Base-by-base conservation (phyloP, 2,888 invertebrate species). In the Boloria euphrosyne region DNA sequence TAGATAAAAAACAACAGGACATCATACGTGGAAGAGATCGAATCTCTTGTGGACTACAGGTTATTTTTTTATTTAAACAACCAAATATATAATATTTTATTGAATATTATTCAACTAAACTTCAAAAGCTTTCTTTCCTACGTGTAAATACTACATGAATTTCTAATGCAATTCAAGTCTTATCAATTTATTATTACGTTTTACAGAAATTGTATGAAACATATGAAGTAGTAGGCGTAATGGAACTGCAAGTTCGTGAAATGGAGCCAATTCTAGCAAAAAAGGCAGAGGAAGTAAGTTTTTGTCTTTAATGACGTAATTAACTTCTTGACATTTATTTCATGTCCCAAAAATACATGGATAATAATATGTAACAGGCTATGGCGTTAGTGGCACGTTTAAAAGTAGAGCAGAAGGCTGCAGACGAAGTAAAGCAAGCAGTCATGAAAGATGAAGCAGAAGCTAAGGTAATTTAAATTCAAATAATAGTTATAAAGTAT, bases 361-460 rank as follows among this genome's bases (percentile, higher is more conserved):
- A 3, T 38, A 38, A 10, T 10, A 10, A 93, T 14, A 95, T 95
- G 14, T 57, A 52, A 46, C 27, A 76, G 75, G 96, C 97, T 62
- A 94, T 95, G 51, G 94, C 94, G 46, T 90, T 98, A 38, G 95
- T 98, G 87, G 93, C 94, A 66, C 93, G 94, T 75, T 92, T 98
- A 7, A 95, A 94, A n/a, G 93, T 95, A 58, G 97, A 98, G 80
- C 97, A 97, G 78, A 94, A 94, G 65, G 94, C 95, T 66, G 97
- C 96, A 0, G 97, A 98, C 82, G 93, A 94, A 83, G 97, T 97
- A 0, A 94, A 96, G 67, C 93, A 93, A 66, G 93, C 95, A 4
- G 98, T 98, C 0, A 93, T 96, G 85, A 94, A 94, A 52, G 98
- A 98, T 74, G 98, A 98, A 86, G 95, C 95, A 3, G 93, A 93